These are phyloP conservation scores for Vesta saturnalis DNA, from an alignment of 2,888 invertebrate species.

Conservation along the genomic window DNA sequence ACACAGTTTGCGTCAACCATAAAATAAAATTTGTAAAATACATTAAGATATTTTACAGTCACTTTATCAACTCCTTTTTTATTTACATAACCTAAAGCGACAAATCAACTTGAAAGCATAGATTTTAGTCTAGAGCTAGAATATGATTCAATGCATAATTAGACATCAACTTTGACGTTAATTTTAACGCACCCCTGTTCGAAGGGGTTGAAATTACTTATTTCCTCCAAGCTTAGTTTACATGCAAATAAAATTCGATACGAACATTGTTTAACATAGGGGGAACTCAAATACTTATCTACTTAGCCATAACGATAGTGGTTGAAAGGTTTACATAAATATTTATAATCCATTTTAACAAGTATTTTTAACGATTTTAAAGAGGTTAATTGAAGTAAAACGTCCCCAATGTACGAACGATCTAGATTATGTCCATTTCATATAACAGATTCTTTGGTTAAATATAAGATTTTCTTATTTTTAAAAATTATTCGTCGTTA, in stretches of 20 bases:
- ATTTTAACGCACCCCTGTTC: neutral
- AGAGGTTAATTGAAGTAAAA: too few species aligned
- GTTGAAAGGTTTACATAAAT: slow-evolving; percentile 1
- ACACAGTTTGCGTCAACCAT: neutral
- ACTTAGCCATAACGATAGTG: neutral
- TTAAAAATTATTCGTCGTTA: too few species aligned
- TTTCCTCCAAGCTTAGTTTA: neutral
- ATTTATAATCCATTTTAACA: neutral
- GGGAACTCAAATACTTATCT: neutral
- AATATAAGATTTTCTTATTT: too few species aligned
- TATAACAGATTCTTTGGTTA: too few species aligned
- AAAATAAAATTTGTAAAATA: neutral
- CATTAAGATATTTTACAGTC: neutral
- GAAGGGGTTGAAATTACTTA: neutral
- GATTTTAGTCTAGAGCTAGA: too few species aligned
- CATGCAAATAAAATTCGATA: slow-evolving; percentile 1
- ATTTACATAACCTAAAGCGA: neutral
- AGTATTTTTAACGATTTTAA: too few species aligned
- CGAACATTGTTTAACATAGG: slow-evolving; percentile 1
- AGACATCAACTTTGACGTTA: neutral
- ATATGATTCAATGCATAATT: neutral
- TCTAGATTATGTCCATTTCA: too few species aligned
- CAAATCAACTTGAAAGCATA: neutral
- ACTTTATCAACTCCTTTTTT: neutral
- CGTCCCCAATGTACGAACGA: too few species aligned